Base-by-base conservation (phyloP, 1,140 invertebrate genomes). In the Muscidifurax raptorellus region DNA sequence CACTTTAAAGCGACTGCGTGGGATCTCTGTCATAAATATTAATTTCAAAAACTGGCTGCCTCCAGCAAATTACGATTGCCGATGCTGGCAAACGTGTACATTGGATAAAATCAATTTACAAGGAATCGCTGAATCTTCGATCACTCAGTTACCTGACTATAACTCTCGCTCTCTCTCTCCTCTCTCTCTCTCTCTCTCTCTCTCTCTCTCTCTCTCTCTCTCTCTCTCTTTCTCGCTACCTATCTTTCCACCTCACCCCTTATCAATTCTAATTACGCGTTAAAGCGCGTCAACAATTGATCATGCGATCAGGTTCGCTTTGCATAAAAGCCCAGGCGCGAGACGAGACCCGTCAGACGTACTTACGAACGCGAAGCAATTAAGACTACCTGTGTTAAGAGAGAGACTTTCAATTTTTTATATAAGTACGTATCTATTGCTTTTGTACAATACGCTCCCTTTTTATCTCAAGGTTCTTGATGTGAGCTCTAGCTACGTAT, bases 291-390 rank as follows among this genome's bases (percentile, higher is more conserved):
- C 44, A 75, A 84, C 25, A 72, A 79, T 72, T 66, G 76, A 79
- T 84, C 27, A 74, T 64, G n/a, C 25, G 64, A 79, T 74, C 67
- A 15, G 40, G 12, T 28, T 47, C 12, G 15, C 25, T 72, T 72
- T 15, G 28, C 76, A 84, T 84, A 84, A 79, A 84, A 84, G 69
- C 67, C 82, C 59, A n/a, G 27, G 10, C 9, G 12, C n/a, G 25
- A 25, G 3, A 72, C 12, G 25, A 27, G 32, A 27, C 22, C 30
- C 13, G 13, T 12, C 82, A 79, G 64, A 78, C 25, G 28, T 71
- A 71, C 64, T 15, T 64, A 9, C 47, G 69, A 76, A 40, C 30
- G 30, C 12, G 18, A 84, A 80, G 82, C 18, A 64, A 74, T 74
- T 44, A 84, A 83, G 28, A 74, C 15, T 32, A 83, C 9, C 22